Conservation (phyloP, 2,888 invertebrate species). For the Acronicta leporina region DNA sequence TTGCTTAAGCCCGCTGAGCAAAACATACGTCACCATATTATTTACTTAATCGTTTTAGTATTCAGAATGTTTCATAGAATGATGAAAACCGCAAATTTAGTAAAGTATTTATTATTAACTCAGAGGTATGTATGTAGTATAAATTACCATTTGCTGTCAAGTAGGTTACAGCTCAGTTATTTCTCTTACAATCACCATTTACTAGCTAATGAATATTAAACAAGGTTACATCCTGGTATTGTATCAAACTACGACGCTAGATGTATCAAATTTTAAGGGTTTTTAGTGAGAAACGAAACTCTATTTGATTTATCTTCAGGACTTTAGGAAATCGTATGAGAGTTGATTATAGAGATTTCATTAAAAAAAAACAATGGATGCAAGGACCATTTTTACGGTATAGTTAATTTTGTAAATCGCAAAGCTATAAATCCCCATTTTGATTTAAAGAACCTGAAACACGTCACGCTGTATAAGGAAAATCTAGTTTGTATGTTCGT, state of each 20-base stretch:
- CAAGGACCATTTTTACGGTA: no score
- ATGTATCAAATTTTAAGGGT: no score
- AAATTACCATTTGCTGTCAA: background rate
- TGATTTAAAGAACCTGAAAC: background rate
- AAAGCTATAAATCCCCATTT: background rate
- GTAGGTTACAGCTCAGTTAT: background rate
- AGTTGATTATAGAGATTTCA: no score
- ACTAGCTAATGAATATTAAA: background rate
- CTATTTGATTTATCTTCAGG: no score
- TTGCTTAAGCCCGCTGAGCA: conserved; percentile 1
- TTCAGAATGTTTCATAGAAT: conserved; percentile 1
- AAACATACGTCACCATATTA: conserved; percentile 12
- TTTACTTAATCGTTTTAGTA: background rate
- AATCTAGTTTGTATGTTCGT: background rate
- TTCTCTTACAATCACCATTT: background rate
- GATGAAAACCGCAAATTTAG: conserved; percentile 3
- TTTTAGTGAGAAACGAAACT: no score
- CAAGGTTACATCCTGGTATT: background rate
- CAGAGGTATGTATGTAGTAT: no score
- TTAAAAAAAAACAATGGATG: no score
- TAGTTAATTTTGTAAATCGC: background rate
- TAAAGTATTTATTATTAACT: background rate
- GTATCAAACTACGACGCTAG: background rate
- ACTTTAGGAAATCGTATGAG: no score
- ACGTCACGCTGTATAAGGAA: background rate